Evolutionary conservation across 2,797 vertebrate genomes (phyloP).

Genomic region (Enteromius unitaeniatus): DNA sequence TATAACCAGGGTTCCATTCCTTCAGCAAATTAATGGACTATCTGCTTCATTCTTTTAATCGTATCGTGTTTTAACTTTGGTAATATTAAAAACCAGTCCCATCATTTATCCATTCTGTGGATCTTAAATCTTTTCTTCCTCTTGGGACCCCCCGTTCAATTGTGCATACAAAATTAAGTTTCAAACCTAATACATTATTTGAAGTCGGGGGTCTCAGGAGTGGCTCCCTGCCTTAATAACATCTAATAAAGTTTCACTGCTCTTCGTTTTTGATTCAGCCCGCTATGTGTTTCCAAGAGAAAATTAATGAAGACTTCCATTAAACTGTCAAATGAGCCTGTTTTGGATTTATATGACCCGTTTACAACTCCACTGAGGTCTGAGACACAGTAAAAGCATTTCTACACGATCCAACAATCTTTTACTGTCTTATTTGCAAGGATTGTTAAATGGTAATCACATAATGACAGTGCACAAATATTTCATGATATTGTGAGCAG

Average conservation of each 20-base stretch:
- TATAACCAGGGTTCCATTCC: conserved; percentile 70
- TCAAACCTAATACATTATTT: conserved; percentile 86
- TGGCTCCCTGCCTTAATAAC: conserved; percentile 82
- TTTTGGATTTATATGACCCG: conserved; percentile 75
- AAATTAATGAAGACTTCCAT: conserved; percentile 83
- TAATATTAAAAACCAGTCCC: conserved; percentile 81
- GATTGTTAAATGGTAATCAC: not conserved
- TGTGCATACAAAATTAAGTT: conserved; percentile 88
- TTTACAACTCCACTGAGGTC: conserved; percentile 73
- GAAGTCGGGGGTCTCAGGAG: conserved; percentile 84
- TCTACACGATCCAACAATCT: not conserved
- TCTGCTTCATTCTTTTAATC: conserved; percentile 75
- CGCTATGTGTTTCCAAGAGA: conserved; percentile 70
- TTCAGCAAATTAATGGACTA: conserved; percentile 63
- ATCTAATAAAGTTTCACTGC: conserved; percentile 79
- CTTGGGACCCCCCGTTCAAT: conserved; percentile 82
- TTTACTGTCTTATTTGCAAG: conserved; percentile 9
- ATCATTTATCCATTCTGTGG: conserved; percentile 81
- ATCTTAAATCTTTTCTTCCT: conserved; percentile 82
- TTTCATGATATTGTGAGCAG: not conserved
- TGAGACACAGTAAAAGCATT: conserved; percentile 74
- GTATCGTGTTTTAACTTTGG: conserved; percentile 68
- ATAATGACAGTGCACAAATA: not conserved
- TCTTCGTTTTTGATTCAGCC: conserved; percentile 78
- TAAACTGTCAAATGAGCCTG: conserved; percentile 75